These are phyloP conservation scores for Cuculus canorus DNA, from an alignment of 2,797 vertebrate species.

Conservation along the genomic window DNA sequence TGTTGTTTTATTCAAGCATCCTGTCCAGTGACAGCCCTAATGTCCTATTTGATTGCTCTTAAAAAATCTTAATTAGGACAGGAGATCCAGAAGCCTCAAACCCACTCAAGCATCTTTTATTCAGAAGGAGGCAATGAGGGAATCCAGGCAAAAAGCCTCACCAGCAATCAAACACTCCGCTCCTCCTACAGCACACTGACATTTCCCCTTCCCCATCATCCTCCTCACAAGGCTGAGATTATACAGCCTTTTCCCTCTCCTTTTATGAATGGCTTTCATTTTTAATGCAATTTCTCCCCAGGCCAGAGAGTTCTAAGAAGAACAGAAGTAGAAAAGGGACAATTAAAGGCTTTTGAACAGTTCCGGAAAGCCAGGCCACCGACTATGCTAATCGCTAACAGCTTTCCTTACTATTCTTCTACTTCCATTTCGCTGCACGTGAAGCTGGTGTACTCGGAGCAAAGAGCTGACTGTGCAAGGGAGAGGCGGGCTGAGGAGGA, in stretches of 20 bases:
- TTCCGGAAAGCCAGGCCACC: conserved; percentile 7
- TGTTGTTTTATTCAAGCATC: neutral
- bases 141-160: neutral
- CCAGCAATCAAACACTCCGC: too few species aligned
- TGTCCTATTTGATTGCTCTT: neutral
- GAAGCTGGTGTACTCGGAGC: neutral
- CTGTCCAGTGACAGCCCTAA: too few species aligned
- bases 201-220: neutral
- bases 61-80: neutral
- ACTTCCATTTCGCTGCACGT: neutral
- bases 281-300: neutral
- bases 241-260: neutral
- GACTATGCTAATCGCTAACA: neutral
- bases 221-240: neutral
- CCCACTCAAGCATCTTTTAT: neutral
- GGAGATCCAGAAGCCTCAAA: neutral
- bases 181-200: neutral
- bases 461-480: neutral
- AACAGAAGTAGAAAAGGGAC: neutral
- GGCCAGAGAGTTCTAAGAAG: neutral
- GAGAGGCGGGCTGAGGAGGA: neutral
- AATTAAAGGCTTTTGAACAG: conserved; percentile 7
- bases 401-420: neutral
- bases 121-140: neutral
- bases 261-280: neutral